Evolutionary conservation across 1,140 invertebrate genomes (phyloP).

Genomic region (Ostrea edulis): DNA sequence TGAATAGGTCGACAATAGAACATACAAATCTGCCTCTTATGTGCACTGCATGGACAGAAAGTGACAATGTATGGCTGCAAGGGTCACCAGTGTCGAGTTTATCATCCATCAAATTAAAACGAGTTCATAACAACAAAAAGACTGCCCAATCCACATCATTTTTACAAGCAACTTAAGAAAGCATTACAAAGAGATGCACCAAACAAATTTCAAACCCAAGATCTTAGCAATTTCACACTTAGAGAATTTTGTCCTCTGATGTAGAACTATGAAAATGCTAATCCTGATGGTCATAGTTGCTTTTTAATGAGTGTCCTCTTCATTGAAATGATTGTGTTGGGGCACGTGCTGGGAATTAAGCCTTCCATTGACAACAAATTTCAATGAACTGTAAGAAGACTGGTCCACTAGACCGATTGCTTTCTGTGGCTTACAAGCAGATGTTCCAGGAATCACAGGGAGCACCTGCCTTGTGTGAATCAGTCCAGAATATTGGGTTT

Average conservation of each 20-base stretch:
- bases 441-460: slow-evolving; percentile 1
- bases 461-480: background rate
- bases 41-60: background rate
- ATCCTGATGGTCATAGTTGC: background rate
- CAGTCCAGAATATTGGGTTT: background rate
- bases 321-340: background rate
- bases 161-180: background rate
- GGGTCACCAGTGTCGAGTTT: background rate
- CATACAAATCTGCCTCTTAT: background rate
- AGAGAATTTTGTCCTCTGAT: background rate
- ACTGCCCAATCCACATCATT: background rate
- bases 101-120: slow-evolving; percentile 28
- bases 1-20: background rate
- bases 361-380: background rate
- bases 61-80: background rate
- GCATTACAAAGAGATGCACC: slow-evolving; percentile 17
- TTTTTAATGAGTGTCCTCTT: slow-evolving; percentile 28
- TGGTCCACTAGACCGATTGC: background rate
- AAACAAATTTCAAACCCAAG: slow-evolving; percentile 12
- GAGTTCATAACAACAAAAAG: slow-evolving; percentile 27
- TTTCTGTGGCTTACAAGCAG: background rate
- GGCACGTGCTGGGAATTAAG: slow-evolving; percentile 22
- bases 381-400: background rate
- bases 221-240: slow-evolving; percentile 25
- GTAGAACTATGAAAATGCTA: background rate